Percentiles rank a stretch among this genome's conserved stretches.
These are phyloP conservation scores for Pollenia amentaria DNA, from an alignment of 2,888 invertebrate genomes.

Conservation along the genomic window DNA sequence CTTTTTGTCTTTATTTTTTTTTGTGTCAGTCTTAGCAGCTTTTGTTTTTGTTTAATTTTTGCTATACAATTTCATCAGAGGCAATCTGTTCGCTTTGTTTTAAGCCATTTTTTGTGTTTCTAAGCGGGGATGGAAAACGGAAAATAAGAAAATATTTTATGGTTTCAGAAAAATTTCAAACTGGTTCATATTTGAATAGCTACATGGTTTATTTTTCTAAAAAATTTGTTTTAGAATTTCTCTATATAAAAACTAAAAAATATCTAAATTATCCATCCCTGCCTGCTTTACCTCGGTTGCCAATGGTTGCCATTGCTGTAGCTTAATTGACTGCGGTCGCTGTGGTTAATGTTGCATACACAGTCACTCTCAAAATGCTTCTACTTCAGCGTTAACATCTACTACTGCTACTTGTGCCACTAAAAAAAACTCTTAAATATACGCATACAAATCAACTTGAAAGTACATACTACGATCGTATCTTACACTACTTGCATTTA, in stretches of 20 bases:
- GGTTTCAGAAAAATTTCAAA: background rate
- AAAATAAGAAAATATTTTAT: background rate
- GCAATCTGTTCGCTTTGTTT: constrained; percentile 33
- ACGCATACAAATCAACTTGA: constrained; percentile 49
- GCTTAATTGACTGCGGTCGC: constrained; percentile 73
- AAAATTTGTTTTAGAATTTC: background rate
- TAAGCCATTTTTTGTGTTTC: background rate
- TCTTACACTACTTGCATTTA: constrained; percentile 24
- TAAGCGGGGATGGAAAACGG: constrained; percentile 14
- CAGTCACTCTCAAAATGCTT: constrained; percentile 13
- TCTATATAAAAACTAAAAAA: background rate
- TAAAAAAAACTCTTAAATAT: constrained; percentile 1
- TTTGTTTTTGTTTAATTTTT: constrained; percentile 31
- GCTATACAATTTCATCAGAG: constrained; percentile 24
- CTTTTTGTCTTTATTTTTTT: background rate
- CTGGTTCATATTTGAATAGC: background rate
- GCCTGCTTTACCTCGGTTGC: constrained; percentile 54
- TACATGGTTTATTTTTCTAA: background rate
- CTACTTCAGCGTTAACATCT: constrained; percentile 20
- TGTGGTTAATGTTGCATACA: constrained; percentile 71
- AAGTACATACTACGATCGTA: constrained; percentile 41
- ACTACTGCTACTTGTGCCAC: background rate
- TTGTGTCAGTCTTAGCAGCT: constrained; percentile 16
- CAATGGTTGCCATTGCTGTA: constrained; percentile 70
- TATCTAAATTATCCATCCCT: constrained; percentile 18